Base-by-base conservation (phyloP, 2,113 vertebrate species). In the Odocoileus hemionus region DNA sequence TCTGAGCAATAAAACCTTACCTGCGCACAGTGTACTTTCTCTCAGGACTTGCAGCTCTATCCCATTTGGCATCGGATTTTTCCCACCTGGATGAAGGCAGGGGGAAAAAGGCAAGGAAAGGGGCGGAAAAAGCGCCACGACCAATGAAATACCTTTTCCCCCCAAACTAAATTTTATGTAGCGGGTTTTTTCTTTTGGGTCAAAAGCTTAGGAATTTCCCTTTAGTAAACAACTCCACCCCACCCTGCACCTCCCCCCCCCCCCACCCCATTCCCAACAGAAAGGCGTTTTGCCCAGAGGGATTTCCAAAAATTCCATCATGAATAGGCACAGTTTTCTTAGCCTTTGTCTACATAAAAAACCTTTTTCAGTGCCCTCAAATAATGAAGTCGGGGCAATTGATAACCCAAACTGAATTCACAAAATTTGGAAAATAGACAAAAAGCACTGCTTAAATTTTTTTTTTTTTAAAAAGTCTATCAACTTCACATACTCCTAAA, bases 1-100 rank as follows among this genome's bases (percentile, higher is more conserved):
- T 91, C 36, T 80, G 85, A 97, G 52, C 9, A 90, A 90, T 97
- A 95, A 96, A 97, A 86, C 3, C 33, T 91, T 60, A 30, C 16
- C 4, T 45, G n/a, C 9, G 10, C 33, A 50, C 10, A 47, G 25
- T 33, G 11, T 43, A 28, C 26, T 23, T 88, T 86, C 43, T 28
- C n/a, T 39, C 76, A 93, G 78, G 78, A 92, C 47, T 95, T 92
- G 87, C 36, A 57, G 21, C 5, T 95, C 39, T 60, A 2, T 91
- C 33, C 64, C 6, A 14, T 55, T 76, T 87, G 79, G 82, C 10
- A 70, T 23, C 88, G 61, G 14, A 58, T 86, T 94, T 96, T 94
- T 91, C 83, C 55, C 54, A 79, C 6, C 33, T 54, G 16, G 21
- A 54, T 19, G 4, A 90, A 89, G 36, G 83, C 4, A 23, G 57